Evolutionary conservation across 2,797 vertebrate species (phyloP).

Genomic region (Liparis tanakae): DNA sequence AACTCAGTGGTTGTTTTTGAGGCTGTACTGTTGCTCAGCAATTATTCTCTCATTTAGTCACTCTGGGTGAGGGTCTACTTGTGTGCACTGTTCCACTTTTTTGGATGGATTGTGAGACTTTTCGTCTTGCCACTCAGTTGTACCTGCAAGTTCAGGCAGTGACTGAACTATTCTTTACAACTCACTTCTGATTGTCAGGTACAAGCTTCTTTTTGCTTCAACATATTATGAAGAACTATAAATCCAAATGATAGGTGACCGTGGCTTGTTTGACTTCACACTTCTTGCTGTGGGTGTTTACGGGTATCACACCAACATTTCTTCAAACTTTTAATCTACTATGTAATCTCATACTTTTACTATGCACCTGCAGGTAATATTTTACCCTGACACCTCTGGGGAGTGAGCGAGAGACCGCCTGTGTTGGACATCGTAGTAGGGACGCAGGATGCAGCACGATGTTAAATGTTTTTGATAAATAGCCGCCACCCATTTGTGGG

Average conservation of each 20-base stretch:
- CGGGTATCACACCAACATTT: conserved; percentile 32
- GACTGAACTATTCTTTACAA: not conserved
- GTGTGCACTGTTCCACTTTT: conserved; percentile 30
- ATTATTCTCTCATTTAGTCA: not conserved
- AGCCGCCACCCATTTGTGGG: conserved; percentile 19
- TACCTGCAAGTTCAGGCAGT: not conserved
- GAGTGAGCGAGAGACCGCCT: conserved; percentile 14
- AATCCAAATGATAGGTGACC: conserved; percentile 38
- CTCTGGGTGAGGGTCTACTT: conserved; percentile 25
- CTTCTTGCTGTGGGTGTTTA: conserved; percentile 39
- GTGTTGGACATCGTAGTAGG: conserved; percentile 21
- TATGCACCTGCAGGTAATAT: conserved; percentile 35
- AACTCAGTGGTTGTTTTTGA: conserved; percentile 2
- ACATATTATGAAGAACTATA: not conserved
- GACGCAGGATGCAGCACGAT: conserved; percentile 1
- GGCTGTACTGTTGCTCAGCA: not conserved
- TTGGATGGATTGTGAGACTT: conserved; percentile 24
- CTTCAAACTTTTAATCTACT: conserved; percentile 18
- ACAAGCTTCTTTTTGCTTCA: not conserved
- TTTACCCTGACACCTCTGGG: conserved; percentile 22
- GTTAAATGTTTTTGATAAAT: conserved; percentile 33
- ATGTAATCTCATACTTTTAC: conserved; percentile 48
- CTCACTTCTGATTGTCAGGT: not conserved
- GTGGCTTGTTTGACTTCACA: conserved; percentile 50
- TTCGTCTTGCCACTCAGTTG: conserved; percentile 21